Conservation (phyloP, 2,797 vertebrate species). For the Varecia variegata region DNA sequence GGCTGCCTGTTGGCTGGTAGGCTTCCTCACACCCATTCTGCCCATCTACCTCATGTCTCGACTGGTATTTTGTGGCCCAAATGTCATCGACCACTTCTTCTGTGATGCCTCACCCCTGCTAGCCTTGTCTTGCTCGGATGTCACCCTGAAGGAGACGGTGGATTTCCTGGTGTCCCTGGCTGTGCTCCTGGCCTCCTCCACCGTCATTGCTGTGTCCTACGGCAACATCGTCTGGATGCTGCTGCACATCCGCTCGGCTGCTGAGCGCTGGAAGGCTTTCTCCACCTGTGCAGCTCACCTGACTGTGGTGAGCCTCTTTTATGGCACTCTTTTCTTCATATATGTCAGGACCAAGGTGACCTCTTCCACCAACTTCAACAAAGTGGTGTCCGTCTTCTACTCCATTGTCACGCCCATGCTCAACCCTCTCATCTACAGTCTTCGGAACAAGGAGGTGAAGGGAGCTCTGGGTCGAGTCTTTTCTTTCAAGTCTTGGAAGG, state of each 20-base stretch:
- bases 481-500: neutral
- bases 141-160: slow-evolving; percentile 24
- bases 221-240: slow-evolving; percentile 63
- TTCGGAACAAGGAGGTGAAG: slow-evolving; percentile 76
- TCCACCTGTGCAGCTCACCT: slow-evolving; percentile 77
- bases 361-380: slow-evolving; percentile 71
- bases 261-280: slow-evolving; percentile 70
- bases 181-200: slow-evolving; percentile 46
- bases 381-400: slow-evolving; percentile 80
- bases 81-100: slow-evolving; percentile 66
- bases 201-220: slow-evolving; percentile 59
- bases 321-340: slow-evolving; percentile 76
- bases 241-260: neutral
- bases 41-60: slow-evolving; percentile 77
- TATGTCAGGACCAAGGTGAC: slow-evolving; percentile 65
- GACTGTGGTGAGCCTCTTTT: slow-evolving; percentile 71
- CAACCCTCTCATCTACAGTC: slow-evolving; percentile 78
- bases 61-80: slow-evolving; percentile 60
- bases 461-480: slow-evolving; percentile 48
- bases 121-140: slow-evolving; percentile 61
- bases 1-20: slow-evolving; percentile 74
- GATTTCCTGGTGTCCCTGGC: slow-evolving; percentile 63
- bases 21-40: slow-evolving; percentile 73
- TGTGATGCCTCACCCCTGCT: slow-evolving; percentile 52
- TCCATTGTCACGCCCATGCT: slow-evolving; percentile 76